Evolutionary conservation across 2,888 invertebrate species (phyloP).

Genomic region (Melanostoma scalare): DNA sequence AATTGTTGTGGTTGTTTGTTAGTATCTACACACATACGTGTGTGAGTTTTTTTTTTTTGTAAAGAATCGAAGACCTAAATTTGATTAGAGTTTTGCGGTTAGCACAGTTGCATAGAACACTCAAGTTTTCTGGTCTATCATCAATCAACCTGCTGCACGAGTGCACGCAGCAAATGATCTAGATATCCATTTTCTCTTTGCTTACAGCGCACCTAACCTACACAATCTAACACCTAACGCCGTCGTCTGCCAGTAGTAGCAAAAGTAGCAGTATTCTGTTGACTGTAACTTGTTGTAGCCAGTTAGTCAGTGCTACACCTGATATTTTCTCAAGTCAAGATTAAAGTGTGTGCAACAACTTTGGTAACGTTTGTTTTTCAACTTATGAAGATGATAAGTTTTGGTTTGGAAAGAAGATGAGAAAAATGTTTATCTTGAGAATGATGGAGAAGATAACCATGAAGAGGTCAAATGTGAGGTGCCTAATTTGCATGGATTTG

Average conservation of each 20-base stretch:
- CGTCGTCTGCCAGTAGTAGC: too few relatives aligned
- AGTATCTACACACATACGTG: constrained; percentile 11
- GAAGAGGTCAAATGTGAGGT: too few relatives aligned
- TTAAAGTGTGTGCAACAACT: constrained; percentile 42
- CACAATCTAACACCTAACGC: too few relatives aligned
- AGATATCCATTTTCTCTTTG: constrained; percentile 39
- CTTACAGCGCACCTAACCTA: not conserved
- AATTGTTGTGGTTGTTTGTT: constrained; percentile 46
- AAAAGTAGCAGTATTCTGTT: constrained; percentile 14
- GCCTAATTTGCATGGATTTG: too few relatives aligned
- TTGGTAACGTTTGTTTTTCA: not conserved
- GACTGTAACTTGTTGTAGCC: constrained; percentile 26
- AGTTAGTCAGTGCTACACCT: constrained; percentile 56
- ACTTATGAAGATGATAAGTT: constrained; percentile 14
- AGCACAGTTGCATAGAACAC: constrained; percentile 3
- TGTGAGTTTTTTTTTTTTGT: not conserved
- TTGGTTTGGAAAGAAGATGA: not conserved
- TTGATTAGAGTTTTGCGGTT: constrained; percentile 55
- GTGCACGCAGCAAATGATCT: constrained; percentile 62
- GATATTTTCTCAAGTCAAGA: constrained; percentile 49
- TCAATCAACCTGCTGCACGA: constrained; percentile 37
- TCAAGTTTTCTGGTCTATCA: constrained; percentile 30
- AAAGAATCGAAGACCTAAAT: constrained; percentile 59
- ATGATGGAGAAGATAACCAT: too few relatives aligned
- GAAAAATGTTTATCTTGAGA: too few relatives aligned